Evolutionary conservation across 2,797 vertebrate species (phyloP).

Genomic region (Channa striata): DNA sequence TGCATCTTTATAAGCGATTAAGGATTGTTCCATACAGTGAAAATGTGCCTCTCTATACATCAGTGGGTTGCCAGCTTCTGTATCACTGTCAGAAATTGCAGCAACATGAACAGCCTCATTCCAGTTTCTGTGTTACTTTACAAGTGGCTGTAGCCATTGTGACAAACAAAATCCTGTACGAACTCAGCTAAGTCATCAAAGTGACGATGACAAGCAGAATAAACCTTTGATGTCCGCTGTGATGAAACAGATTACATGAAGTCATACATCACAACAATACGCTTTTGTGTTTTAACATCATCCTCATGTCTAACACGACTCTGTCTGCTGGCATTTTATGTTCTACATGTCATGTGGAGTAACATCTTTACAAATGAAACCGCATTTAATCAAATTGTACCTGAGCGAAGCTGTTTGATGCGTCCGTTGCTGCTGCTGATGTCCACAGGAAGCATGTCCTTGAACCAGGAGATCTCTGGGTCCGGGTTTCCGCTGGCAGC

Average conservation of each 20-base stretch:
- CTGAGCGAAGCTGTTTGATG: constrained; percentile 98
- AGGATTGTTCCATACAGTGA: constrained; percentile 56
- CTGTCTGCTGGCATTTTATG: constrained; percentile 20
- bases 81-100: constrained; percentile 51
- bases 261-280: constrained; percentile 55
- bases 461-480: constrained; percentile 97
- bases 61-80: constrained; percentile 50
- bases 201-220: constrained; percentile 38
- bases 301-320: constrained; percentile 34
- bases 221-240: constrained; percentile 51
- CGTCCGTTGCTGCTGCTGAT: constrained; percentile 93
- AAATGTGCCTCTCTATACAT: constrained; percentile 48
- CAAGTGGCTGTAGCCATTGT: constrained; percentile 37
- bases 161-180: constrained; percentile 32
- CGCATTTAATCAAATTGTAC: constrained; percentile 75
- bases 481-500: constrained; percentile 96
- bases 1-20: constrained; percentile 64
- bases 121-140: constrained; percentile 43
- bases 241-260: constrained; percentile 58
- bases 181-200: constrained; percentile 43
- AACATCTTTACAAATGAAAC: constrained; percentile 20
- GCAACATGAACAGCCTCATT: constrained; percentile 30
- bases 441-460: constrained; percentile 97
- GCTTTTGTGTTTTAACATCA: constrained; percentile 47
- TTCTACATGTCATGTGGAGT: constrained; percentile 19